Evolutionary conservation across 2,797 vertebrate genomes (phyloP).

Genomic region (Poeciliopsis infans): DNA sequence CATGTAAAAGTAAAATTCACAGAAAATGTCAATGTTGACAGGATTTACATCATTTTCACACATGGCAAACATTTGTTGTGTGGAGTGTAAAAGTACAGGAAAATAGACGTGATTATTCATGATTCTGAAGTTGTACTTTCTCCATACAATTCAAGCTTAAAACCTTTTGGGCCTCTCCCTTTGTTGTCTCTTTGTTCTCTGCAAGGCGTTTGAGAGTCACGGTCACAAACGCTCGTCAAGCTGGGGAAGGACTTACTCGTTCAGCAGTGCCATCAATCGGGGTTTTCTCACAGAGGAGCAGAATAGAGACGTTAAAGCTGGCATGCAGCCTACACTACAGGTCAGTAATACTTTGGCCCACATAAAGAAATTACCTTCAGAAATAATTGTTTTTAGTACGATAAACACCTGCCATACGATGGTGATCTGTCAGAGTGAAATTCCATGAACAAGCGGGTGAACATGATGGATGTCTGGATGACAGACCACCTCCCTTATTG

Average conservation of each 20-base stretch:
- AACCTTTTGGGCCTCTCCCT: not conserved
- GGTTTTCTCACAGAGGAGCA: slow-evolving; percentile 90
- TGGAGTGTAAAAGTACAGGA: not conserved
- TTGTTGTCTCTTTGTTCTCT: slow-evolving; percentile 13
- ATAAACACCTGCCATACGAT: not conserved
- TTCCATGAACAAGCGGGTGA: not conserved
- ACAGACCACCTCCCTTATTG: not conserved
- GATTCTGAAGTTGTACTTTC: not conserved
- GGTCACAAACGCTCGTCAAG: slow-evolving; percentile 94
- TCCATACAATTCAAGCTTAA: not conserved
- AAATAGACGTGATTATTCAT: not conserved
- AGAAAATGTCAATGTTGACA: not conserved
- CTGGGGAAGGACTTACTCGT: slow-evolving; percentile 97
- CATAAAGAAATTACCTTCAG: not conserved
- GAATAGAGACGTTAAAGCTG: slow-evolving; percentile 89
- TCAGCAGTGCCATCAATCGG: slow-evolving; percentile 93
- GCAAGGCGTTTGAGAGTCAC: slow-evolving; percentile 75
- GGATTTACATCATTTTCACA: not conserved
- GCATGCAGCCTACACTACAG: slow-evolving; percentile 91
- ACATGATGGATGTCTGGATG: not conserved
- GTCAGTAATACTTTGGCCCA: slow-evolving; percentile 63
- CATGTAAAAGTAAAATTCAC: slow-evolving; percentile 52
- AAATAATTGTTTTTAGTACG: not conserved
- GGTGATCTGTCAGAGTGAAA: no score
- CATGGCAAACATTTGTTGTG: not conserved